phyloP scores from a whole-genome alignment of 2,113 vertebrate species.

The Mormoops blainvillei region DNA sequence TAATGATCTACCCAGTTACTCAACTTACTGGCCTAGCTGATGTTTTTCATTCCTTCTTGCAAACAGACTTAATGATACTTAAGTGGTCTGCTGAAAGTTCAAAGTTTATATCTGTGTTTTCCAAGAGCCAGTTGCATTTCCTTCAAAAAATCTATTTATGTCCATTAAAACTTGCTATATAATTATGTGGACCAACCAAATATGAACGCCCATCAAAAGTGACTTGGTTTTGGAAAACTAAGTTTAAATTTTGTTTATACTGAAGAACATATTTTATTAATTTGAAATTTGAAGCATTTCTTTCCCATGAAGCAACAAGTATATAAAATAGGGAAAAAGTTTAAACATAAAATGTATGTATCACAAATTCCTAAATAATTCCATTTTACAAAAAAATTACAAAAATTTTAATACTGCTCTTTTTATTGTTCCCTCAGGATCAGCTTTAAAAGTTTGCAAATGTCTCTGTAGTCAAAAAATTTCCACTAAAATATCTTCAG shows the following conservation, averaged over 20 bases:
- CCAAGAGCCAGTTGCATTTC: neutral
- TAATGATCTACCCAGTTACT: neutral
- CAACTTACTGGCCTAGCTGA: neutral
- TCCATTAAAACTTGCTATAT: neutral
- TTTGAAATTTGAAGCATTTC: neutral
- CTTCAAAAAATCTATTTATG: neutral
- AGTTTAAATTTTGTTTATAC: neutral
- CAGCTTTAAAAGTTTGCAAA: neutral
- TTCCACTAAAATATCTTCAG: neutral
- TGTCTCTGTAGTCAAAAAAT: neutral
- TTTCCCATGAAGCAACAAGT: neutral
- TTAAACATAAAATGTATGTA: neutral
- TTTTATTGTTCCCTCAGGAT: neutral
- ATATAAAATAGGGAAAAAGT: neutral
- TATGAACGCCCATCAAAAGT: neutral
- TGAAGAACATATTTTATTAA: slow-evolving; percentile 6
- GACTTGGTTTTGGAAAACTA: neutral
- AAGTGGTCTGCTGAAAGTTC: neutral
- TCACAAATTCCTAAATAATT: neutral
- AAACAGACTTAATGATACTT: neutral
- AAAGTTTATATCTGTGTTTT: neutral
- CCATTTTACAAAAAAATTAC: neutral
- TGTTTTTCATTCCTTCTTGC: neutral
- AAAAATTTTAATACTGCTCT: neutral
- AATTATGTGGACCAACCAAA: neutral